These are phyloP conservation scores for Muscicapa adusta DNA, from an alignment of 2,113 vertebrate genomes.

Conservation along the genomic window DNA sequence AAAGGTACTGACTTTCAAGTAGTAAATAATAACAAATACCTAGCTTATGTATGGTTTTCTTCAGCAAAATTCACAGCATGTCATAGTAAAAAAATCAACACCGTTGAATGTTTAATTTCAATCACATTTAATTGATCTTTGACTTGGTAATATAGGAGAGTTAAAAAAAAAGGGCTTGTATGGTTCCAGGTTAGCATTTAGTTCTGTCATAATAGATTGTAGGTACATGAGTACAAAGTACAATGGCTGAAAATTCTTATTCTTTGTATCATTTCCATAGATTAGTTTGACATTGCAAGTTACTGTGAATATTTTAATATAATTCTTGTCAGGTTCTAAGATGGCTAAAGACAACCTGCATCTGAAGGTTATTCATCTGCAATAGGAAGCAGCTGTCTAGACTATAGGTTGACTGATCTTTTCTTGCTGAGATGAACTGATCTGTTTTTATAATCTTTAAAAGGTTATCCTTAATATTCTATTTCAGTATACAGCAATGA, in stretches of 20 bases:
- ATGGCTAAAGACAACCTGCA: not conserved
- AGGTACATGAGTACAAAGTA: not conserved
- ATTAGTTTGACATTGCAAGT: not conserved
- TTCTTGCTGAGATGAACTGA: not conserved
- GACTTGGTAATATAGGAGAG: not conserved
- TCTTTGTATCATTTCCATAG: not conserved
- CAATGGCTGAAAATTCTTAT: not conserved
- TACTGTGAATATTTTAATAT: not conserved
- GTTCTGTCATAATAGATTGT: not conserved
- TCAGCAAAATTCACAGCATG: not conserved
- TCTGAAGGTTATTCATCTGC: not conserved
- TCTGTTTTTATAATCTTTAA: not conserved
- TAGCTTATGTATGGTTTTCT: not conserved
- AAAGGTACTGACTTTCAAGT: not conserved
- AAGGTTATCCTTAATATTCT: not conserved
- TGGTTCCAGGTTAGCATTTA: not conserved
- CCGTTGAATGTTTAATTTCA: not conserved
- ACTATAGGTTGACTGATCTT: not conserved
- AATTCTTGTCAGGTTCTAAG: not conserved
- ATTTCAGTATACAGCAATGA: not conserved
- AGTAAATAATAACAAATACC: not conserved
- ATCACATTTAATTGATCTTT: not conserved
- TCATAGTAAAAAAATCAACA: not conserved
- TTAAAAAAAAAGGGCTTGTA: not conserved
- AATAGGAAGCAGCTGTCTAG: not conserved